Evolutionary conservation across 2,113 vertebrate species (phyloP).

Genomic region (Eurypyga helias): DNA sequence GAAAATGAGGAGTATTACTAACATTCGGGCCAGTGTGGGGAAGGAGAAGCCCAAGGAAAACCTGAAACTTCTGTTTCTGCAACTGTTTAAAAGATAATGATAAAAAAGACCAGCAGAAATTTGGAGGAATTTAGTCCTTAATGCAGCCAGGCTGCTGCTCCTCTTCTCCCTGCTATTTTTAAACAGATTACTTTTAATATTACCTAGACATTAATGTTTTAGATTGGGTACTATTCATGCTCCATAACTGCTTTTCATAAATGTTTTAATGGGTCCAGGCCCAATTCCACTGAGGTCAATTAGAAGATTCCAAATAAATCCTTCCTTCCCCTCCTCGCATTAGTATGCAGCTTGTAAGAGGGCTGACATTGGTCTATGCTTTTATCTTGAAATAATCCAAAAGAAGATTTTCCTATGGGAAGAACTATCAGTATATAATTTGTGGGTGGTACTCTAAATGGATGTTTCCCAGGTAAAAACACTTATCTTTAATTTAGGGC

Average conservation of each 20-base stretch:
- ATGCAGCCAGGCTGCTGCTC: background rate
- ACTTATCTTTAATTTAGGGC: constrained; percentile 35
- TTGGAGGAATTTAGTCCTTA: background rate
- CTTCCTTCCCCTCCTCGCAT: background rate
- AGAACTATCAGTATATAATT: background rate
- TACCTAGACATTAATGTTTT: constrained; percentile 56
- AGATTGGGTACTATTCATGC: constrained; percentile 40
- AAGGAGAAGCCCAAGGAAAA: background rate
- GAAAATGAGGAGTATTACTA: background rate
- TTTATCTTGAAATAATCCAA: constrained; percentile 31
- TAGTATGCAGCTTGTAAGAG: background rate
- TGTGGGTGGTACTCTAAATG: constrained; percentile 8
- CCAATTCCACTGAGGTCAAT: constrained; percentile 49
- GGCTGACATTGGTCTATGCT: background rate
- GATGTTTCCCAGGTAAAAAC: background rate
- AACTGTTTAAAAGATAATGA: background rate
- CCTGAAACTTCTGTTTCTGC: background rate
- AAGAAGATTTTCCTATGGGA: background rate
- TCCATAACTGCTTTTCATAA: constrained; percentile 56
- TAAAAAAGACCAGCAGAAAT: background rate
- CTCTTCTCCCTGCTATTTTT: constrained; percentile 28
- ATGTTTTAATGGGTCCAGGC: constrained; percentile 42
- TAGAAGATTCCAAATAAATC: constrained; percentile 43
- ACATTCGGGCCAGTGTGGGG: background rate
- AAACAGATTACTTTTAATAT: constrained; percentile 68